phyloP scores from a whole-genome alignment of 2,113 vertebrate species.

The Psophia crepitans region DNA sequence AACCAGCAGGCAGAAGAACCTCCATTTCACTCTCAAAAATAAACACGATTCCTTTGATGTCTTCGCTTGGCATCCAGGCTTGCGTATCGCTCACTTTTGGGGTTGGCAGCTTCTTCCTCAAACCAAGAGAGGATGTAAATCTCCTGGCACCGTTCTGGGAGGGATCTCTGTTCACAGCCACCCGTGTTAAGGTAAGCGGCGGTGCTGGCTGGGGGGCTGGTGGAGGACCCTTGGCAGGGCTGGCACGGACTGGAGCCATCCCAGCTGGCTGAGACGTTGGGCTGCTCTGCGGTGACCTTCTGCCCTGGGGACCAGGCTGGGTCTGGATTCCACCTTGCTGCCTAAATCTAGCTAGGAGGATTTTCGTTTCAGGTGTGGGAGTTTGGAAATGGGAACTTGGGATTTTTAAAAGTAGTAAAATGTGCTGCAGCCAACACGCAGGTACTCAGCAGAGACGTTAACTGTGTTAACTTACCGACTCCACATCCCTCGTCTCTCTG shows the following conservation, averaged over 20 bases:
- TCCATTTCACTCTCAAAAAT: not conserved
- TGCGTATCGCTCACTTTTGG: not conserved
- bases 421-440: not conserved
- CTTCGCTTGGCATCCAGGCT: not conserved
- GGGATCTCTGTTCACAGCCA: fast-evolving
- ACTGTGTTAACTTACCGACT: fast-evolving
- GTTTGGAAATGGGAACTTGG: not conserved
- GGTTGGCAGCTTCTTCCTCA: not conserved
- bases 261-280: not conserved
- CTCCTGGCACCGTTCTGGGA: not conserved
- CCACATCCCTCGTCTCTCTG: not conserved
- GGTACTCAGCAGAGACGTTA: not conserved
- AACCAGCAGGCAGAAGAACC: not conserved
- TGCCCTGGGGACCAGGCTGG: not conserved
- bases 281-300: not conserved
- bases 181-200: fast-evolving
- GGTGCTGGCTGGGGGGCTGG: not conserved
- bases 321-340: not conserved
- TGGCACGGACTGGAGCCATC: not conserved
- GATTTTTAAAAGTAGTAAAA: not conserved
- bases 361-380: not conserved
- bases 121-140: not conserved
- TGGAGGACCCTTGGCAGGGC: not conserved
- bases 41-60: not conserved
- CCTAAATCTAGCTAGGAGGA: too few relatives aligned